These are phyloP conservation scores for Poecile montanus DNA, from an alignment of 2,797 vertebrate species.

Conservation along the genomic window DNA sequence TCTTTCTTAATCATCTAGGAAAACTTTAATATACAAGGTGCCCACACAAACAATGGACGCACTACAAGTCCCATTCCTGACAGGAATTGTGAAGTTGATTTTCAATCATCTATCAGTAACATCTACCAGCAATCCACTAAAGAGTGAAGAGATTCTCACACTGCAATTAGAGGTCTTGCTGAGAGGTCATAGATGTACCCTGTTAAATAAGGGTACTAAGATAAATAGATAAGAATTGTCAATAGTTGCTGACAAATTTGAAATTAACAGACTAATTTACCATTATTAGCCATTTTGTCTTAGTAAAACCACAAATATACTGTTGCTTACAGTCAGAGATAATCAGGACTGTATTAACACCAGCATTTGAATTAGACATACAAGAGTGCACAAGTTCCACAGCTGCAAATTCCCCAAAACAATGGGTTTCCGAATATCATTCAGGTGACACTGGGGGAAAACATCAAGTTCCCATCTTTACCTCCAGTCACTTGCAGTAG, in stretches of 20 bases:
- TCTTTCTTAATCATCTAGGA: background rate
- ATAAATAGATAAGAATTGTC: background rate
- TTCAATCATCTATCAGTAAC: background rate
- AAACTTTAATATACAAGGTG: background rate
- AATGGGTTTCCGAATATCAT: background rate
- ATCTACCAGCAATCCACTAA: background rate
- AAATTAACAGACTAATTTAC: background rate
- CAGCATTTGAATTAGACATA: background rate
- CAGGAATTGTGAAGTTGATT: background rate
- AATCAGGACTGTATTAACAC: background rate
- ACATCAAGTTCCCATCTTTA: background rate
- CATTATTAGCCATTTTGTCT: background rate
- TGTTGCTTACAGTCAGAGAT: background rate
- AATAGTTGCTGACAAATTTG: background rate
- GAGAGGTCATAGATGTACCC: background rate
- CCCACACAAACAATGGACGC: background rate
- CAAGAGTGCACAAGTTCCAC: background rate
- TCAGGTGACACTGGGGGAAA: background rate
- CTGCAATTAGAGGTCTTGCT: background rate
- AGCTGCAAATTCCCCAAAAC: background rate
- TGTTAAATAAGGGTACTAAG: background rate
- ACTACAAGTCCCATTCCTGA: background rate
- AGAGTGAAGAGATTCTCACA: background rate
- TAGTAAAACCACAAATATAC: background rate
- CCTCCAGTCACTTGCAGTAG: background rate